Conservation (phyloP, 2,797 vertebrate genomes). For the Tangara arthus region DNA sequence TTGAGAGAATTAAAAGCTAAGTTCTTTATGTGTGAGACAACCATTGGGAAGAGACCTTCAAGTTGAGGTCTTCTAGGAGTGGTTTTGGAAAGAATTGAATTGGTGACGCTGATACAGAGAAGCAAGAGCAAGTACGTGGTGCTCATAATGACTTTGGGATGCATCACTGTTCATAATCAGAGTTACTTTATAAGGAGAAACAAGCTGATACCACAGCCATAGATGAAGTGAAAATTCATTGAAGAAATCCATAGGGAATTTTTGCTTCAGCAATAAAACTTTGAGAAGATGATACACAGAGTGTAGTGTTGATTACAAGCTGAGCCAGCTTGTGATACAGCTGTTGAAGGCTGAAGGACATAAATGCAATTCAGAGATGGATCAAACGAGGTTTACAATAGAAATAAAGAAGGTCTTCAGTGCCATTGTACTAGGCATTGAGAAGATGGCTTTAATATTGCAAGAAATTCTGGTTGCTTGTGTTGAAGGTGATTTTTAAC, state of each 20-base stretch:
- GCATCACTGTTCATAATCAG: background rate
- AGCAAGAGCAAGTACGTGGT: accelerated
- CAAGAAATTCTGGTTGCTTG: background rate
- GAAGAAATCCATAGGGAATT: background rate
- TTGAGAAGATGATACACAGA: background rate
- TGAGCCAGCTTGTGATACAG: background rate
- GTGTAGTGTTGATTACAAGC: background rate
- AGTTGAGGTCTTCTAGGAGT: background rate
- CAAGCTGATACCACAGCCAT: background rate
- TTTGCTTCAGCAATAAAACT: background rate
- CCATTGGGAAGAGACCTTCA: background rate
- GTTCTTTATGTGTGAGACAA: background rate
- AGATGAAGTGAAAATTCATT: background rate
- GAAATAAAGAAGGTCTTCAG: background rate
- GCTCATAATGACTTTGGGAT: background rate
- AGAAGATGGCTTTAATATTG: background rate
- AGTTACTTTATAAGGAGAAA: background rate
- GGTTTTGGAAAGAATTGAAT: background rate
- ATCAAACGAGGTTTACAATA: background rate
- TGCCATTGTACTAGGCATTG: background rate
- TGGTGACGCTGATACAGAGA: background rate
- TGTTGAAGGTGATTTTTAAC: background rate
- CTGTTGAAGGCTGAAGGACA: background rate
- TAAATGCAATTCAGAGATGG: background rate
- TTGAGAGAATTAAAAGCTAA: background rate